Evolutionary conservation across 2,888 invertebrate species (phyloP), one percentile per base, ranked within the genome.

Genomic region (Gastrophysa polygoni): DNA sequence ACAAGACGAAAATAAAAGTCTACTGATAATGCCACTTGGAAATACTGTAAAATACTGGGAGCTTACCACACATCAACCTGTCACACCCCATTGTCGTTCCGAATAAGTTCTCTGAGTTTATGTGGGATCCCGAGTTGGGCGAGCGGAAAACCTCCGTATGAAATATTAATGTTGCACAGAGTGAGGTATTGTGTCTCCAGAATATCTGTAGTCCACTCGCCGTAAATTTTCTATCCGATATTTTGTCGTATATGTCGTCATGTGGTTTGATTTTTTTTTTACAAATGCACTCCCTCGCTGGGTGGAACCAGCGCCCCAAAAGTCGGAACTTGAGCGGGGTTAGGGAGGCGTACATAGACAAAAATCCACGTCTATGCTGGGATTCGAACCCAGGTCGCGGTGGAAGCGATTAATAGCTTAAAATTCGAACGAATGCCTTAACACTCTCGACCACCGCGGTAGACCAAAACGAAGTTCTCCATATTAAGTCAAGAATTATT

Each of bases 11-110:
- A 24, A 54, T 44, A 43, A 54, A 52, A 54, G 20, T 17, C 16
- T 11, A 6, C 21, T 2, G 29, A 24, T 16, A 7, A 49, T 18
- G 8, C 11, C 28, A 24, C 3, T 49, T 7, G 14, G 14, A 2
- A 11, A 24, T 24, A 17, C 18, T 54, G 29, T 17, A 24, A 54
- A 43, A 54, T 28, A 54, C 43, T 54, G 38, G 21, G 43, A 54
- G 44, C 44, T 24, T 21, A 28, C 43, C 24, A 21, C 24, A 38
- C 54, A 54, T 54, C 54, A 44, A 54, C 43, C 11, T 54, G 54
- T 54, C 54, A 54, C 44, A 54, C 2, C 43, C 43, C 8, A 54
- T 54, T 44, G 44, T 54, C 44, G 44, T 28, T 38, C 24, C 14
- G 14, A 54, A 43, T 54, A 44, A 54, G 43, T 16, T 54, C 11